Evolutionary conservation across 2,113 vertebrate species (phyloP), one percentile per base, ranked within the genome.

Genomic region (Hymenochirus boettgeri): DNA sequence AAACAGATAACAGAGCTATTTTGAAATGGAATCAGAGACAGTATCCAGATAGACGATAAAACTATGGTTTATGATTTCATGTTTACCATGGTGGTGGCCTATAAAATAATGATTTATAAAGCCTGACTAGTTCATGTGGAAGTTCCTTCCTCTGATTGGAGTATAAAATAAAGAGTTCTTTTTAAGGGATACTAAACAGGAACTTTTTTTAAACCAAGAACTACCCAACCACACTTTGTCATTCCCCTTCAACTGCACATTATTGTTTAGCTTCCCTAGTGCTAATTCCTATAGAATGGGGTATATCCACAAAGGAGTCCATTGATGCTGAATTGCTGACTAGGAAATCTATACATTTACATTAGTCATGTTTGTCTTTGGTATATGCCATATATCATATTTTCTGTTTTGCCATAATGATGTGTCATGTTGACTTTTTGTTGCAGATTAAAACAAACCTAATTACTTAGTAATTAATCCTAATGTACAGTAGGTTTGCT

Each of bases 1-100:
- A 53, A 60, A 53, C 52, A 53, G 57, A 60, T 69, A 69, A 60
- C 35, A 42, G n/a, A 69, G 48, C 19, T 52, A 53, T 69, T 67
- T 52, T 31, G 57, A 54, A 69, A 15, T 2, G 35, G 60, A 60
- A 69, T 60, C 65, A 69, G 42, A 69, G 57, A 52, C 23, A 8
- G 24, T 26, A 29, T 51, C 50, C 11, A 39, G 10, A n/a, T 17
- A 59, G 24, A 53, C 18, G 31, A 60, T 53, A 33, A 37, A 45
- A 31, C 9, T 6, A 50, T 22, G 13, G 13, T 66, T 66, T 66
- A 59, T 47, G 29, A 50, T 51, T 18, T 26, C 24, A 12, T 22
- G 1, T 51, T 53, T 24, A 25, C 23, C 19, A 31, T 6, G n/a
- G n/a, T n/a, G 6, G 24, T 17, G 31, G 65, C 13, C 33, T 27